Percentiles rank a stretch among this genome's conserved stretches.
phyloP scores from a whole-genome alignment of 2,888 invertebrate genomes.

The Drosophila acutilabella region DNA sequence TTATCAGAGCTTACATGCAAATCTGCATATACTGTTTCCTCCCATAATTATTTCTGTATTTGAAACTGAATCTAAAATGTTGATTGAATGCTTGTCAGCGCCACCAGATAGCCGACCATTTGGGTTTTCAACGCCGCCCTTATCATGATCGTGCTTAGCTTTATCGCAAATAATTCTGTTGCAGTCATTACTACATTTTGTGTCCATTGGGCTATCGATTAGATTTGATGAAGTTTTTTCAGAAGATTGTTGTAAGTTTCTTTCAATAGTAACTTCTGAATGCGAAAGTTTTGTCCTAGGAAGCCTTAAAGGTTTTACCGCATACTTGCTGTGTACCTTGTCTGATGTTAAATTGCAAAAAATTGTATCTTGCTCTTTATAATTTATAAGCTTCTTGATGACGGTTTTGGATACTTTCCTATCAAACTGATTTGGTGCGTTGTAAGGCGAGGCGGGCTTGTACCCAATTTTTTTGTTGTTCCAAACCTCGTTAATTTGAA shows the following conservation, averaged over 20 bases:
- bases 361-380: conserved; percentile 34
- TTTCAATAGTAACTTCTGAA: conserved; percentile 60
- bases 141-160: background rate
- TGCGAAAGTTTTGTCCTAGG: conserved; percentile 59
- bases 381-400: conserved; percentile 56
- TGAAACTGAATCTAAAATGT: conserved; percentile 49
- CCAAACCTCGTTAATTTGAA: conserved; percentile 78
- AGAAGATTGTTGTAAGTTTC: background rate
- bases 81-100: conserved; percentile 41
- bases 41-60: conserved; percentile 67
- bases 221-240: conserved; percentile 2
- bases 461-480: conserved; percentile 75
- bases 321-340: conserved; percentile 67
- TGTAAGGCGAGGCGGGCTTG: conserved; percentile 73
- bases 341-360: conserved; percentile 20
- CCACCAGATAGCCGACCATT: conserved; percentile 57
- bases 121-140: conserved; percentile 6
- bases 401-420: conserved; percentile 60
- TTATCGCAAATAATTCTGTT: background rate
- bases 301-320: conserved; percentile 66
- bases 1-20: conserved; percentile 46
- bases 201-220: conserved; percentile 16
- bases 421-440: conserved; percentile 71
- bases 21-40: conserved; percentile 29
- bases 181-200: conserved; percentile 12